Evolutionary conservation across 2,888 invertebrate genomes (phyloP).

Genomic region (Agonum fuliginosum): DNA sequence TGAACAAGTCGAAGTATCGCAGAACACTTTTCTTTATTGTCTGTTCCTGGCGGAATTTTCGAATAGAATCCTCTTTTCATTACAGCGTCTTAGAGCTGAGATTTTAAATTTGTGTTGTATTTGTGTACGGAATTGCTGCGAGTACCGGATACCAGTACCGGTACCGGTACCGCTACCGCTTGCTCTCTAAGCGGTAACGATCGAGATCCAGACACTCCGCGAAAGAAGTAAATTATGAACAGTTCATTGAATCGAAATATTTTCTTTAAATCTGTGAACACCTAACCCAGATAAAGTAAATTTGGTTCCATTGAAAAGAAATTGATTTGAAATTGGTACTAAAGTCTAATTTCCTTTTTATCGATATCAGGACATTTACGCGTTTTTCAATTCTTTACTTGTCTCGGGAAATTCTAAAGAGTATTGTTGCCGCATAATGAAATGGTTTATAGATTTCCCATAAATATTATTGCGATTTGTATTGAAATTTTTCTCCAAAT

Average conservation of each 20-base stretch:
- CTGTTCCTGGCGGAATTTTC: not conserved
- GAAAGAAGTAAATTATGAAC: conserved; percentile 56
- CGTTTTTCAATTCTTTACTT: conserved; percentile 51
- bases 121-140: conserved; percentile 20
- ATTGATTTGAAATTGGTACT: conserved; percentile 59
- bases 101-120: conserved; percentile 13
- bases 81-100: not conserved
- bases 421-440: conserved; percentile 44
- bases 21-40: not conserved
- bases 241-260: conserved; percentile 57
- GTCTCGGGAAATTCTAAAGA: conserved; percentile 22
- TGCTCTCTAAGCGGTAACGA: conserved; percentile 17
- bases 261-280: conserved; percentile 56
- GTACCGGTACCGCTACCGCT: not conserved
- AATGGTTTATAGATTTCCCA: conserved; percentile 49
- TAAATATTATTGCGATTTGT: conserved; percentile 45
- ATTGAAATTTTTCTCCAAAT: conserved; percentile 25
- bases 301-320: conserved; percentile 52
- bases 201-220: conserved; percentile 34
- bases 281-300: conserved; percentile 56
- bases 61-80: conserved; percentile 10
- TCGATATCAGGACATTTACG: conserved; percentile 44
- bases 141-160: no score
- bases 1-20: not conserved
- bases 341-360: conserved; percentile 58